Evolutionary conservation across 2,113 vertebrate genomes (phyloP), one percentile per base, ranked within the genome.

Genomic region (Ahaetulla prasina): DNA sequence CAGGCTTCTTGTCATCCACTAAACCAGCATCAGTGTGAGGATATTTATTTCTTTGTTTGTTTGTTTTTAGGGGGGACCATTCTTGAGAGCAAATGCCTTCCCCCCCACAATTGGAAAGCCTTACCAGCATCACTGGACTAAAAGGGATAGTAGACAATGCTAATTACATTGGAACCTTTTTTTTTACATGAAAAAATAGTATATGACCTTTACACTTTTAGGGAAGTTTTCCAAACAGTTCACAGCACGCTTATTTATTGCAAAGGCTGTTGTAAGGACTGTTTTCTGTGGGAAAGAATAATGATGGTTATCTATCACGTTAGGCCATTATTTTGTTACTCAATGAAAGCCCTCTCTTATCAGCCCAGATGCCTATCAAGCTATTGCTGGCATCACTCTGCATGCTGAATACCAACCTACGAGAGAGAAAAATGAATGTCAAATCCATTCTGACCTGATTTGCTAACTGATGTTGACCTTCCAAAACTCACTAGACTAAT

Each of bases 291-390:
- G 93, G 94, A 96, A 96, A 95, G 94, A 90, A 94, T 96, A 96
- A 96, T 74, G 94, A 96, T 97, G 94, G 87, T 93, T 95, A 92
- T 87, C 95, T 94, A 94, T 95, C 94, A 96, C 95, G 96, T 95
- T 95, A 94, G 94, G 94, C 95, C 96, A 93, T 96, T 95, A 95
- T 95, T 97, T 96, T 87, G 11, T 68, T 91, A 90, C 90, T 96
- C 92, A 95, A 93, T 94, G 91, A 90, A 92, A 94, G 94, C 88
- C 60, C 49, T 89, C 22, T 11, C 43, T 35, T n/a, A 47, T n/a
- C 20, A 0, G 6, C 54, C 22, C 68, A 55, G 52, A 22, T 22
- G 16, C 91, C 87, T 89, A 55, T 57, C 91, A 89, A 60, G 52
- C 35, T 45, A 85, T 53, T 30, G 88, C 90, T 85, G 88, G 89